These are phyloP conservation scores for Rhyacichthys aspro DNA, from an alignment of 2,797 vertebrate species.

Conservation along the genomic window DNA sequence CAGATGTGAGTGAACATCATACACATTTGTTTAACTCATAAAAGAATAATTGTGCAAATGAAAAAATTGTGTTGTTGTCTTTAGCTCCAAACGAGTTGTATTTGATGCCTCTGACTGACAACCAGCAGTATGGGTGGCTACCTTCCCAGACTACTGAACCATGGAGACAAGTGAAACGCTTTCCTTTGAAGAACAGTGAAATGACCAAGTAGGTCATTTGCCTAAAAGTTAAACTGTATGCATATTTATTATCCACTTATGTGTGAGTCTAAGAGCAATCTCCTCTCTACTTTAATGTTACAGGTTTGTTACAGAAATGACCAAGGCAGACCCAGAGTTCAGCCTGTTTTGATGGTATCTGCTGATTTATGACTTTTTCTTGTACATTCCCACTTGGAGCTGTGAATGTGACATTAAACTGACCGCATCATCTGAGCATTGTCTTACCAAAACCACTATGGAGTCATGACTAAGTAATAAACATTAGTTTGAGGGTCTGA, in stretches of 20 bases:
- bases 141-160: conserved; percentile 45
- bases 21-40: background rate
- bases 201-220: conserved; percentile 78
- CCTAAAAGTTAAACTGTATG: background rate
- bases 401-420: conserved; percentile 18
- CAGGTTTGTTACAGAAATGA: conserved; percentile 80
- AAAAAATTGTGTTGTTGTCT: conserved; percentile 12
- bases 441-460: too few species aligned
- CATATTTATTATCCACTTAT: background rate
- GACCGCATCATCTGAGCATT: background rate
- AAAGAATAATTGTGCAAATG: background rate
- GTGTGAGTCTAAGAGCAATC: background rate
- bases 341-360: conserved; percentile 66
- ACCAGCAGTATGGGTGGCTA: conserved; percentile 85
- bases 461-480: too few species aligned
- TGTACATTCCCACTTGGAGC: background rate
- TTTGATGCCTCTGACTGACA: conserved; percentile 77
- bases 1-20: conserved; percentile 49
- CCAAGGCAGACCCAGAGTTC: conserved; percentile 67
- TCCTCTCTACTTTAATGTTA: conserved; percentile 13
- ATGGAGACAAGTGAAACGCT: conserved; percentile 69
- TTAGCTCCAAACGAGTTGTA: conserved; percentile 85
- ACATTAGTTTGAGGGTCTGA: too few species aligned
- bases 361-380: background rate
- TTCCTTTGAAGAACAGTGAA: conserved; percentile 77